These are phyloP conservation scores for Gisinianus flammeolus DNA, from an alignment of 2,888 invertebrate genomes.

Conservation along the genomic window DNA sequence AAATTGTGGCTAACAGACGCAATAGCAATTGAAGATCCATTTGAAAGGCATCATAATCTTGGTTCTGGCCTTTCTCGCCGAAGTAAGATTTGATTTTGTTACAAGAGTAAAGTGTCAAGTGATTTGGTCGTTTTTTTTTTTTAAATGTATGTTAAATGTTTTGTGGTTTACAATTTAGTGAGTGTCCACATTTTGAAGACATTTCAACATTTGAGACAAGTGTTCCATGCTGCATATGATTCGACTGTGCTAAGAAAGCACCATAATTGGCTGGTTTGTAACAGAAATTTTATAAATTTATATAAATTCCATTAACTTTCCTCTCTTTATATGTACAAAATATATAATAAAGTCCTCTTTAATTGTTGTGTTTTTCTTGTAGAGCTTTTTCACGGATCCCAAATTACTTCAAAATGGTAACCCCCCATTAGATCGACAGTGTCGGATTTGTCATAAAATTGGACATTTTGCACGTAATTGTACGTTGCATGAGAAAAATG, in stretches of 20 bases:
- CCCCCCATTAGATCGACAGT: constrained; percentile 66
- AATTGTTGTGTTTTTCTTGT: constrained; percentile 17
- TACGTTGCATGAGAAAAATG: constrained; percentile 54
- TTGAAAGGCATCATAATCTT: constrained; percentile 68
- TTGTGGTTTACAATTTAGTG: constrained; percentile 44
- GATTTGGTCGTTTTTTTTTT: background rate
- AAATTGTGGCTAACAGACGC: constrained; percentile 67
- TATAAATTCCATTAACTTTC: background rate
- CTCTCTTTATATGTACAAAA: background rate
- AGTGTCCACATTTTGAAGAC: constrained; percentile 55
- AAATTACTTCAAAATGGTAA: constrained; percentile 63
- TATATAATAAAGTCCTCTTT: too few species aligned
- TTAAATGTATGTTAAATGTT: background rate
- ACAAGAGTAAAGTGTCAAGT: background rate
- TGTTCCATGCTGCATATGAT: constrained; percentile 47
- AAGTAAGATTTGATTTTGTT: constrained; percentile 63
- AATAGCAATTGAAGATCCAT: constrained; percentile 70
- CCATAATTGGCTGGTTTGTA: constrained; percentile 40
- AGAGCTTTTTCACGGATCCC: constrained; percentile 59
- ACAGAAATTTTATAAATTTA: background rate
- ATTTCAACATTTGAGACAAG: constrained; percentile 46
- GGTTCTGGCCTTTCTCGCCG: constrained; percentile 66
- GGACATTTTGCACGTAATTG: constrained; percentile 66
- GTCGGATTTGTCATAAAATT: constrained; percentile 66
- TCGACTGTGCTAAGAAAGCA: constrained; percentile 19